These are phyloP conservation scores for Noctua fimbriata DNA, from an alignment of 2,888 invertebrate genomes.

Conservation along the genomic window DNA sequence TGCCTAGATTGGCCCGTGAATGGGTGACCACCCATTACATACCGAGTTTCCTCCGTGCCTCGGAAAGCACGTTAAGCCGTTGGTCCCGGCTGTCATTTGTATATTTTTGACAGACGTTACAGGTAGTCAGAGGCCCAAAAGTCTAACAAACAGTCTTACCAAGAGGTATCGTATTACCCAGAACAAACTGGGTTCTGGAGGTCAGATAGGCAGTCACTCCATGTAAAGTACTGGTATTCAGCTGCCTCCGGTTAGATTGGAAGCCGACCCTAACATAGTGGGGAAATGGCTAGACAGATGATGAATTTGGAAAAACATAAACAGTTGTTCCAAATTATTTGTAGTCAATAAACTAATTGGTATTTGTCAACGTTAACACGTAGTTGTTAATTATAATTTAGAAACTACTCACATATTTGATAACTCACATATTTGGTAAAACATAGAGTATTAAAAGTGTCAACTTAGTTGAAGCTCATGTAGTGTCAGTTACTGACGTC, in stretches of 20 bases:
- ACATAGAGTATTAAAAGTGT: constrained; percentile 6
- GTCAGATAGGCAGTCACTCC: background rate
- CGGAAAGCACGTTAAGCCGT: too few relatives aligned
- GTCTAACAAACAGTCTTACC: background rate
- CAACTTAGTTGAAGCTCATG: constrained; percentile 21
- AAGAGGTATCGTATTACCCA: background rate
- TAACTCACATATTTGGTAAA: constrained; percentile 12
- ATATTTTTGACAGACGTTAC: too few relatives aligned
- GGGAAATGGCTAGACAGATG: background rate
- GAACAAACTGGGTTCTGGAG: background rate
- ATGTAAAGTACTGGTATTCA: too few relatives aligned
- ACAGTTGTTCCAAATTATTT: constrained; percentile 3
- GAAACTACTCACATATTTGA: constrained; percentile 1
- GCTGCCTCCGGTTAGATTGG: too few relatives aligned
- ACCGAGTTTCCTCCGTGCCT: too few relatives aligned
- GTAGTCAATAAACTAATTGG: constrained; percentile 1
- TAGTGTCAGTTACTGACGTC: constrained; percentile 20
- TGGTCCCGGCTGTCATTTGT: too few relatives aligned
- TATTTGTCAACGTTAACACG: constrained; percentile 18
- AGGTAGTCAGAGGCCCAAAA: background rate
- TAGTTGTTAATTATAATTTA: background rate
- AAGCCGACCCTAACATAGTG: too few relatives aligned
- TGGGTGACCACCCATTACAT: background rate
- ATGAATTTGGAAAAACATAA: background rate
- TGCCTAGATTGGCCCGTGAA: background rate